A percentile compares a stretch with the other conserved stretches of the same genome.
Conservation (phyloP, 2,888 invertebrate species). For the Machimus rusticus region DNA sequence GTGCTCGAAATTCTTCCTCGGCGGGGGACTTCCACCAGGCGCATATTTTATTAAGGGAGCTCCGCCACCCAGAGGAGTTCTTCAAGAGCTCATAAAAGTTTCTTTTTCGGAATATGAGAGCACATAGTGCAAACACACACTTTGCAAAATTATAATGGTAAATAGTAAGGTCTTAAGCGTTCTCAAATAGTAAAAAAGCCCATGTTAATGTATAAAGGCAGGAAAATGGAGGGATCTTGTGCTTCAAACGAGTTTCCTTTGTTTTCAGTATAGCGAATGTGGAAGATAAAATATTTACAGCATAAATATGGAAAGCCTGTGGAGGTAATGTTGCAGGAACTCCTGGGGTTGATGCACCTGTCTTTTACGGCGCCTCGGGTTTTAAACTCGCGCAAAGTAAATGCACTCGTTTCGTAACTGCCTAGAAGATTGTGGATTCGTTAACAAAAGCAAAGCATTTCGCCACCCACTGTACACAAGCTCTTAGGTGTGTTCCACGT, state of each 20-base stretch:
- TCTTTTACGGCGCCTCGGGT: neutral
- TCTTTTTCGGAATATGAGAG: neutral
- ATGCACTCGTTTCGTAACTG: neutral
- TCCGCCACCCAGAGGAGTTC: neutral
- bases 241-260: neutral
- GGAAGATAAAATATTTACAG: neutral
- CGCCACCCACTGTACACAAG: neutral
- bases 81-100: neutral
- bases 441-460: neutral
- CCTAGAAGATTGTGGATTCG: neutral
- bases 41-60: neutral
- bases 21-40: neutral
- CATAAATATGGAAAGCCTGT: neutral
- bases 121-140: neutral
- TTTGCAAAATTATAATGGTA: neutral
- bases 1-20: neutral
- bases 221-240: neutral
- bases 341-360: neutral
- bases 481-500: neutral
- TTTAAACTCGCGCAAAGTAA: neutral
- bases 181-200: neutral
- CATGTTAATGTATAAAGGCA: neutral
- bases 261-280: neutral
- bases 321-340: neutral
- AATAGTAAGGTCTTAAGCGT: neutral